These are phyloP conservation scores for Podocnemis expansa DNA, from an alignment of 2,113 vertebrate genomes.

Conservation along the genomic window DNA sequence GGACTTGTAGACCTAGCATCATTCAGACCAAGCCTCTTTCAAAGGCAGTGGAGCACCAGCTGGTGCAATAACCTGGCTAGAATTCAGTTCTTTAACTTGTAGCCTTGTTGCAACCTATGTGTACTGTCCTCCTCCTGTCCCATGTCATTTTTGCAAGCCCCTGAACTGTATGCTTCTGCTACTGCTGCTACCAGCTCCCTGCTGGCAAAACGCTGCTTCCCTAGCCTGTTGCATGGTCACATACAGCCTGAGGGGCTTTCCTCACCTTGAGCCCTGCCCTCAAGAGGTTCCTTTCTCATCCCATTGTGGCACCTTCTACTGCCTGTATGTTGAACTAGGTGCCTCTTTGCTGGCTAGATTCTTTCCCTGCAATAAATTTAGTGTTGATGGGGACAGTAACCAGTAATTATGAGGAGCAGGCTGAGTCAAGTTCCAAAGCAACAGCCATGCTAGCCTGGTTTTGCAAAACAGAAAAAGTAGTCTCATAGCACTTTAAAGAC, in stretches of 20 bases:
- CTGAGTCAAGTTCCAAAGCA: too few relatives aligned
- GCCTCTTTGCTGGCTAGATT: accelerated
- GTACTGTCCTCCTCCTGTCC: too few relatives aligned
- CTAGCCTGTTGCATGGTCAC: accelerated
- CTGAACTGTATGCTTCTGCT: accelerated
- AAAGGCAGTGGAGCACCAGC: not conserved
- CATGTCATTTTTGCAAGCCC: not conserved
- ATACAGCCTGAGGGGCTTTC: accelerated
- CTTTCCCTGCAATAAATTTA: not conserved
- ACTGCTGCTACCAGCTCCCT: not conserved
- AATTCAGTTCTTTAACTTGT: accelerated
- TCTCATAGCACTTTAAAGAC: too few relatives aligned
- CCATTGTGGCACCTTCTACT: not conserved
- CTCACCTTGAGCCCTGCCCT: not conserved
- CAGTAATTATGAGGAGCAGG: not conserved
- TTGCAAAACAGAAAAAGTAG: too few relatives aligned
- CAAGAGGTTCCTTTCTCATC: not conserved
- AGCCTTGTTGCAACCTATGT: too few relatives aligned
- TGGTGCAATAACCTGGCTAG: not conserved
- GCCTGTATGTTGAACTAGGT: not conserved
- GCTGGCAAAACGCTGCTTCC: too few relatives aligned
- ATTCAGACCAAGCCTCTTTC: too few relatives aligned
- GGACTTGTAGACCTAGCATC: not conserved
- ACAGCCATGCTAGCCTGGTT: too few relatives aligned
- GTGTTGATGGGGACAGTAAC: not conserved